Evolutionary conservation across 1,140 invertebrate genomes (phyloP).

Genomic region (Hermatobates lingyangjiaoensis): DNA sequence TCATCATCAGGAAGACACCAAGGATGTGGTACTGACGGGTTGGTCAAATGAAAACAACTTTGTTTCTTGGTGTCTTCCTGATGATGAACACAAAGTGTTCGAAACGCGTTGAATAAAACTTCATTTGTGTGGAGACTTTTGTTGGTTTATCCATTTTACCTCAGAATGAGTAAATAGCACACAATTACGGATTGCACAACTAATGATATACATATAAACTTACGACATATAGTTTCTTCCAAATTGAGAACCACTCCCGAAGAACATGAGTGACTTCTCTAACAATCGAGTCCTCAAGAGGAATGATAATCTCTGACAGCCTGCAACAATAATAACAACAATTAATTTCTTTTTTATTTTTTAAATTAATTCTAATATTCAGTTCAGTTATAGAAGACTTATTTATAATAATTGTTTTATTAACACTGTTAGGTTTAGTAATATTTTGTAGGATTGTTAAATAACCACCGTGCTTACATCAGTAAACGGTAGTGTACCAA

Average conservation of each 20-base stretch:
- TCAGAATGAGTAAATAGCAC: too few relatives aligned
- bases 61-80: too few relatives aligned
- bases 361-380: not conserved
- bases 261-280: slow-evolving; percentile 76
- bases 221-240: slow-evolving; percentile 79
- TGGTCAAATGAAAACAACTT: too few relatives aligned
- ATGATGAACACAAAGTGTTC: too few relatives aligned
- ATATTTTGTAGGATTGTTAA: not conserved
- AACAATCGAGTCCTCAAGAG: slow-evolving; percentile 71
- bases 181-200: too few relatives aligned
- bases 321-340: slow-evolving; percentile 6
- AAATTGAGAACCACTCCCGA: slow-evolving; percentile 80
- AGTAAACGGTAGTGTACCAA: not conserved
- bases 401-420: too few relatives aligned
- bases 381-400: not conserved
- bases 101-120: too few relatives aligned
- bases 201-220: too few relatives aligned
- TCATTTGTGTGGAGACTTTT: too few relatives aligned
- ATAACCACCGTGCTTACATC: not conserved
- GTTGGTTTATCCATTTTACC: too few relatives aligned
- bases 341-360: slow-evolving; percentile 1
- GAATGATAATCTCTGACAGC: slow-evolving; percentile 26
- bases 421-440: not conserved
- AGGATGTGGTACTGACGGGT: too few relatives aligned
- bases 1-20: too few relatives aligned